Evolutionary conservation across 2,113 vertebrate genomes (phyloP).

Genomic region (Natator depressus): DNA sequence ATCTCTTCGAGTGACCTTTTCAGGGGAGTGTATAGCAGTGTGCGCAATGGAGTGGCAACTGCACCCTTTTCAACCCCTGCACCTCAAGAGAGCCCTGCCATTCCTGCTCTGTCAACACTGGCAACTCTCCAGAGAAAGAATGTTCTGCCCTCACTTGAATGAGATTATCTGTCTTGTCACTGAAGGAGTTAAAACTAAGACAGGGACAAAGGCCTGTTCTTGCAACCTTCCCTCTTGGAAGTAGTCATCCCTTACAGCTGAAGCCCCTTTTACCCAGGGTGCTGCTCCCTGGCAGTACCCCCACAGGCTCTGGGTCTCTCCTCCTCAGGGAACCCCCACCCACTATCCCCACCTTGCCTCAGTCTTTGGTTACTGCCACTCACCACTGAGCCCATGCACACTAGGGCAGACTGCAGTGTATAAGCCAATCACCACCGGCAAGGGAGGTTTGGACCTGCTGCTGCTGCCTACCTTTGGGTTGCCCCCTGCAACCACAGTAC

Average conservation of each 20-base stretch:
- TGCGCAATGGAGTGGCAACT: rapidly evolving
- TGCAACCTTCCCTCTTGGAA: not conserved
- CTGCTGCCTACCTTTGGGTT: no score
- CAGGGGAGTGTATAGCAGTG: not conserved
- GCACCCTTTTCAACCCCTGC: rapidly evolving
- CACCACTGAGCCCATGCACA: no score
- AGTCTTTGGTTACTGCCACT: no score
- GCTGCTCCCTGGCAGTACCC: no score
- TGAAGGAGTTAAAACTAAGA: not conserved
- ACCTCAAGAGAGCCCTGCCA: not conserved
- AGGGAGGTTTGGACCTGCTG: no score
- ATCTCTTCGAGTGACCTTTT: not conserved
- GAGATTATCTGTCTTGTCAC: not conserved
- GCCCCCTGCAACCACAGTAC: no score
- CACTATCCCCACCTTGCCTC: no score
- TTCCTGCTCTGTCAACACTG: not conserved
- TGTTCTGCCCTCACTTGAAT: not conserved
- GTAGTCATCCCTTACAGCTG: not conserved
- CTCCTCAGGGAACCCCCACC: no score
- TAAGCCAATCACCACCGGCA: no score
- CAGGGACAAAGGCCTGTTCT: not conserved
- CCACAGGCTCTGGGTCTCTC: no score
- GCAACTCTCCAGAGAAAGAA: not conserved
- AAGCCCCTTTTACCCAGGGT: no score
- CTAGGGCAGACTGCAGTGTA: no score